Base-by-base conservation (phyloP, 2,888 invertebrate genomes). In the Lottia scabra region DNA sequence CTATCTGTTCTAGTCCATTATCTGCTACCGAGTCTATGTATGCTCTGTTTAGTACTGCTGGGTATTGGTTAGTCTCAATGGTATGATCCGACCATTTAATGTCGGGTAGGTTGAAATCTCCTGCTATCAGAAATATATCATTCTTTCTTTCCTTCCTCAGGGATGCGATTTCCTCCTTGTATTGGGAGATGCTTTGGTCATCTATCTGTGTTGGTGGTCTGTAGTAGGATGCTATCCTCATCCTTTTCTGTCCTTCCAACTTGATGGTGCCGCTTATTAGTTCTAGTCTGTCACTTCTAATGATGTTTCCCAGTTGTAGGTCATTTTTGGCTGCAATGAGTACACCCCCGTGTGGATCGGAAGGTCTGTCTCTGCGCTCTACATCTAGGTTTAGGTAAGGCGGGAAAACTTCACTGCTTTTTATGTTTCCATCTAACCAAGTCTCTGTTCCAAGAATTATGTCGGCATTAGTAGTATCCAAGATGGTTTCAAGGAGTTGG, bases 401-500 rank as follows among this genome's bases (percentile, higher is more conserved):
- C 23, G 65, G 70, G 15, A 70, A 46, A 1, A 65, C 26, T 44
- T 70, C 65, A n/a, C 19, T 45, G 23, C 23, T 45, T 19, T 12
- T 46, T 15, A 70, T 70, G 45, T 65, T 48, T 3, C 10, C 19
- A 26, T 63, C 48, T 12, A 70, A n/a, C 72, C 68, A 72, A 13
- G 72, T 72, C 30, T 72, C 72, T 13, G 70, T 70, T 23, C 70
- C 70, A 12, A 70, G 16, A 44, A 70, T 65, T 13, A 70, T 66
- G 27, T 65, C 64, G 16, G 70, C 64, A 16, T 70, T 26, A 13
- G 65, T 26, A n/a, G 16, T 27, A 19, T 70, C 70, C 26, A 70
- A 43, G 16, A 70, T 5, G 26, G 23, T 48, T 16, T n/a, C 12
- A 15, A 65, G 43, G n/a, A 65, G 26, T 38, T 5, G 56, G 23